These are phyloP conservation scores for Acinonyx jubatus DNA, from an alignment of 2,113 vertebrate genomes.

Conservation along the genomic window DNA sequence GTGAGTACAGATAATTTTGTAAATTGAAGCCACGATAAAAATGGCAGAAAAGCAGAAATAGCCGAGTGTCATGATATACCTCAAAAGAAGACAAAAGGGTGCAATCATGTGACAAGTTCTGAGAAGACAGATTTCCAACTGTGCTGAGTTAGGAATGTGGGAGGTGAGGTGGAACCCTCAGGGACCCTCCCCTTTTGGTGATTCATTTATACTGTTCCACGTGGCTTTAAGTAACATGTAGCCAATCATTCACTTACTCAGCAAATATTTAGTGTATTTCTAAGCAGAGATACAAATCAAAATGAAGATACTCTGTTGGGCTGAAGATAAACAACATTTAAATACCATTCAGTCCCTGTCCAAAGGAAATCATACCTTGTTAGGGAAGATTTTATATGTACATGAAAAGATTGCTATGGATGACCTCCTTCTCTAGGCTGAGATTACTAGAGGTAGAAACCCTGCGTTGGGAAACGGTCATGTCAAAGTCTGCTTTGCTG, in stretches of 20 bases:
- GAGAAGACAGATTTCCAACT: neutral
- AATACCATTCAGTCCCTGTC: neutral
- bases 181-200: neutral
- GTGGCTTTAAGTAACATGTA: neutral
- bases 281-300: constrained; percentile 30
- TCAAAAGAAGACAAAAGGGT: neutral
- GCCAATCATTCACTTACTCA: neutral
- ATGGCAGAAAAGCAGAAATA: constrained; percentile 60
- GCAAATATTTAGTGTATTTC: constrained; percentile 6
- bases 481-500: neutral
- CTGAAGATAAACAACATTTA: neutral
- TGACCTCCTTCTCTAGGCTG: neutral
- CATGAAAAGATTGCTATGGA: neutral
- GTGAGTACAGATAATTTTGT: constrained; percentile 63
- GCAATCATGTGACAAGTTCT: neutral
- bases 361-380: neutral
- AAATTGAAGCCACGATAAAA: constrained; percentile 64
- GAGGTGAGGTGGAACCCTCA: neutral
- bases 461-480: neutral
- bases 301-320: neutral
- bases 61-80: neutral
- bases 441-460: neutral
- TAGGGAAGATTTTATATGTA: neutral
- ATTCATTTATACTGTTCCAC: neutral
- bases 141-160: neutral